Evolutionary conservation across 2,888 invertebrate species (phyloP).

Genomic region (Amphiduros pacificus): DNA sequence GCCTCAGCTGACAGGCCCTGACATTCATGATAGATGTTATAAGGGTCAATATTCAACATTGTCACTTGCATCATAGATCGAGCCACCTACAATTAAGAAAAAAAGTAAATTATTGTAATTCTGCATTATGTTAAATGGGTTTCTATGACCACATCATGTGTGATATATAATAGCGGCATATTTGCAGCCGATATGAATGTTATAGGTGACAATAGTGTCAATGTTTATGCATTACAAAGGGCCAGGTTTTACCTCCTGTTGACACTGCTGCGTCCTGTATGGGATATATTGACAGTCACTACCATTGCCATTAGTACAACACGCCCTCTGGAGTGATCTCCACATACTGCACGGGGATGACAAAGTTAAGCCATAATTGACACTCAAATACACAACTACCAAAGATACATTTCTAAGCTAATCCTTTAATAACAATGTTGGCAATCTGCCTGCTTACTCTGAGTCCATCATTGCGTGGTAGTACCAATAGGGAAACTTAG

Average conservation of each 20-base stretch:
- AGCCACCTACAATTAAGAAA: neutral
- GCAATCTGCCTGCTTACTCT: neutral
- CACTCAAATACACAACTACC: no score
- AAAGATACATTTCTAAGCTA: neutral
- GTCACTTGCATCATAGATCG: neutral
- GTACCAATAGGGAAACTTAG: slow-evolving; percentile 6
- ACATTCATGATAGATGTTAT: slow-evolving; percentile 7
- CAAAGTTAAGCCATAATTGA: no score
- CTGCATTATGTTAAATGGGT: neutral
- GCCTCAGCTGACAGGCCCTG: neutral
- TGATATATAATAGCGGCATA: no score
- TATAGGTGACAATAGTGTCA: no score
- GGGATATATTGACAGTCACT: slow-evolving; percentile 6
- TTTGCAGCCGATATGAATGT: no score
- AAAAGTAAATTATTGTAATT: neutral
- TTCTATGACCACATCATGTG: no score
- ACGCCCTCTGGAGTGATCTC: neutral
- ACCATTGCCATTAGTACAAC: slow-evolving; percentile 1
- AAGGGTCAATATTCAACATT: neutral
- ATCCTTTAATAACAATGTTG: neutral
- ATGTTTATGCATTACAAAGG: no score
- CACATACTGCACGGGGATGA: no score
- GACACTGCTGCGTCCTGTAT: slow-evolving; percentile 2
- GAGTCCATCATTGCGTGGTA: slow-evolving; percentile 4
- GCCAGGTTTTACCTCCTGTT: neutral